These are phyloP conservation scores for Brachyptera putata DNA, from an alignment of 2,888 invertebrate species.

Conservation along the genomic window DNA sequence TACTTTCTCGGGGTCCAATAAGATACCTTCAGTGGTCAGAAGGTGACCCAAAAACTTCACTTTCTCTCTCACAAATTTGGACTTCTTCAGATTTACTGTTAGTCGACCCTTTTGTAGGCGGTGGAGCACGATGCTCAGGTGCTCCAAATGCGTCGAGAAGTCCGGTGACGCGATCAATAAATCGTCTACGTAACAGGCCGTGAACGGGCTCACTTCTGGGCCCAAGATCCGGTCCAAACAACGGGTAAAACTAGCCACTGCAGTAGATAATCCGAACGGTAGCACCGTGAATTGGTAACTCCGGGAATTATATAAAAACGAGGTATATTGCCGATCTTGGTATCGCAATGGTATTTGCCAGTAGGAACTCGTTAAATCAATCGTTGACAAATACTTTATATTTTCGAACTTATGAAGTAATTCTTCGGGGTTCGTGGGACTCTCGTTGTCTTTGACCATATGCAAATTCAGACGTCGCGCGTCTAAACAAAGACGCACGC, in stretches of 20 bases:
- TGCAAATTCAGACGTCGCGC: constrained; percentile 6
- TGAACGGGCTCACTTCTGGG: background rate
- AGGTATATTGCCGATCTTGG: constrained; percentile 8
- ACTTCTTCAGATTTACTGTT: constrained; percentile 13
- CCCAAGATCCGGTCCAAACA: background rate
- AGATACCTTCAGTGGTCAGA: constrained; percentile 35
- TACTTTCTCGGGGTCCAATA: constrained; percentile 36
- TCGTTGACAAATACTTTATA: background rate
- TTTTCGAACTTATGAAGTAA: background rate
- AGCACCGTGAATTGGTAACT: constrained; percentile 7
- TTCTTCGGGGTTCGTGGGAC: background rate
- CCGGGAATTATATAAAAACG: constrained; percentile 6
- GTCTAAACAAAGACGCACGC: constrained; percentile 17
- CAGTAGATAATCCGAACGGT: constrained; percentile 14
- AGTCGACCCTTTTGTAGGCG: background rate
- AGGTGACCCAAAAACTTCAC: constrained; percentile 37
- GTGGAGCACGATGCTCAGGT: background rate
- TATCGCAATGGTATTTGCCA: constrained; percentile 13
- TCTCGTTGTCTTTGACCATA: constrained; percentile 14
- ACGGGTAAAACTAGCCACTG: background rate
- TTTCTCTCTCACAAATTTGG: constrained; percentile 30
- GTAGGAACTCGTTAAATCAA: constrained; percentile 23
- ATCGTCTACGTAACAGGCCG: constrained; percentile 11
- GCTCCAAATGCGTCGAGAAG: constrained; percentile 8
- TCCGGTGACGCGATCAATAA: background rate